Evolutionary conservation across 1,140 invertebrate species (phyloP).

Genomic region (Zophobas atratus): DNA sequence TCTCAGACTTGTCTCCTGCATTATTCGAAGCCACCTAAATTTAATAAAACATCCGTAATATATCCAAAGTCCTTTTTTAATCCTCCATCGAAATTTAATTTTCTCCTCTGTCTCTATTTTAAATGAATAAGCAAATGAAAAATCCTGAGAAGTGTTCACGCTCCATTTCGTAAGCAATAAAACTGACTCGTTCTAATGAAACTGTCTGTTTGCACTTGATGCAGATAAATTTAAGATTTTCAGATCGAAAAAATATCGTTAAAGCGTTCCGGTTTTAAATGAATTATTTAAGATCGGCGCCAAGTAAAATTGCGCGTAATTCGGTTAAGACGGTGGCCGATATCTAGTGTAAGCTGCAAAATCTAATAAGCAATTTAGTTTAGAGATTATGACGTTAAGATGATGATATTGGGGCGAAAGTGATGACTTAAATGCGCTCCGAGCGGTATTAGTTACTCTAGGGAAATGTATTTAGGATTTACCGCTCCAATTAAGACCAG

Average conservation of each 20-base stretch:
- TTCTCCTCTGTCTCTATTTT: constrained; percentile 6
- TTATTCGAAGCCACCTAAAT: neutral
- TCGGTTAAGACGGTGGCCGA: neutral
- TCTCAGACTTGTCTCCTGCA: no score
- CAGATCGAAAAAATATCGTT: neutral
- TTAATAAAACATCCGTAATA: constrained; percentile 15
- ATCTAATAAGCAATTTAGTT: constrained; percentile 49
- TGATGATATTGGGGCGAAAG: constrained; percentile 45
- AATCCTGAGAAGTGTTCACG: constrained; percentile 30
- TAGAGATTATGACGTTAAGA: constrained; percentile 46
- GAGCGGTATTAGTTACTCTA: constrained; percentile 29
- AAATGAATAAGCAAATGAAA: constrained; percentile 43
- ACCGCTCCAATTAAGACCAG: constrained; percentile 12
- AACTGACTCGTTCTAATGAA: constrained; percentile 16
- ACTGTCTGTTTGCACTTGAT: constrained; percentile 18
- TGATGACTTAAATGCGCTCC: constrained; percentile 48
- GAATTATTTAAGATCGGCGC: neutral
- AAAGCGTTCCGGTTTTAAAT: neutral
- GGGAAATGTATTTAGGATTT: constrained; percentile 42
- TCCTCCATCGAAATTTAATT: constrained; percentile 40
- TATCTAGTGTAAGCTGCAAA: constrained; percentile 26
- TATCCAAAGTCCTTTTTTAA: constrained; percentile 19
- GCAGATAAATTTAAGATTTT: constrained; percentile 2
- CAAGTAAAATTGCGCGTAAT: neutral
- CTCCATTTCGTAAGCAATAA: constrained; percentile 45